A percentile compares a stretch with the other conserved stretches of the same genome.
Conservation (phyloP, 2,888 invertebrate species). For the Lasiommata megera region DNA sequence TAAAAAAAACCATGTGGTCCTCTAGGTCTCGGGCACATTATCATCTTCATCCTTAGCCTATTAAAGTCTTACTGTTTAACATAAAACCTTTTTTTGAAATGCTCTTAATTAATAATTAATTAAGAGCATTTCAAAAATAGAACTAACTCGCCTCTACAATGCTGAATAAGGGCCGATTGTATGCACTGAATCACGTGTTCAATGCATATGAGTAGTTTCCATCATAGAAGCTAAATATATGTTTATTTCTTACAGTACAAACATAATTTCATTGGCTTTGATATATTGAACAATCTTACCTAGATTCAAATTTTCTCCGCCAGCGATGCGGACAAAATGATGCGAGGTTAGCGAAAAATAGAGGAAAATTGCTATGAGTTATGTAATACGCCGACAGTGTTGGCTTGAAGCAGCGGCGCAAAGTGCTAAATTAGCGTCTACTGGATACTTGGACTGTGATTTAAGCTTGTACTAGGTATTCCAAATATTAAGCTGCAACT, state of each 20-base stretch:
- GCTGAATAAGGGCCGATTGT: too few species aligned
- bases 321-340: constrained; percentile 58
- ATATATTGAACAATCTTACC: neutral
- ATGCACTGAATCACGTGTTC: too few species aligned
- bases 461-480: constrained; percentile 5
- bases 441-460: constrained; percentile 12
- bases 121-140: too few species aligned
- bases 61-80: too few species aligned
- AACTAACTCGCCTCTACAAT: too few species aligned
- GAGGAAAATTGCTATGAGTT: constrained; percentile 72
- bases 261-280: neutral
- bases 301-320: constrained; percentile 39
- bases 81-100: too few species aligned
- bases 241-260: neutral
- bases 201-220: too few species aligned
- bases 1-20: too few species aligned
- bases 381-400: constrained; percentile 70
- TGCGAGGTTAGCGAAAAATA: constrained; percentile 60
- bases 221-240: too few species aligned
- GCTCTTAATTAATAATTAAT: too few species aligned
- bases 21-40: too few species aligned
- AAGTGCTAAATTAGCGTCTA: constrained; percentile 27
- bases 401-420: constrained; percentile 45
- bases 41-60: too few species aligned
- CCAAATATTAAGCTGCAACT: constrained; percentile 8